phyloP scores from a whole-genome alignment of 2,797 vertebrate genomes.

The Pygocentrus nattereri region DNA sequence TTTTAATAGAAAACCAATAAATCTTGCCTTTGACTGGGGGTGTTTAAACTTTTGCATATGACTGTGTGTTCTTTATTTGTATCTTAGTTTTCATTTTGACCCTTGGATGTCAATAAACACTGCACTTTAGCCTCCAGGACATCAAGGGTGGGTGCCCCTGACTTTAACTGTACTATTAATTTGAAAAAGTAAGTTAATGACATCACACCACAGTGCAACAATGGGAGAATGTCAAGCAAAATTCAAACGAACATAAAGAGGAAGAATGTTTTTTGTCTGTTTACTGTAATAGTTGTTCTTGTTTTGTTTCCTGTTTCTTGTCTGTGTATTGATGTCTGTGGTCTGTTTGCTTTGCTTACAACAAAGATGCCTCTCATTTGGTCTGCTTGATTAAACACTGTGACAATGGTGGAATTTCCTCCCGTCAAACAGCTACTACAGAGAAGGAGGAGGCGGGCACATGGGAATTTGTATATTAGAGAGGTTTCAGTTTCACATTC shows the following conservation, averaged over 20 bases:
- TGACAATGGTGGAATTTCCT: constrained; percentile 19
- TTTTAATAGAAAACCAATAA: too few species aligned
- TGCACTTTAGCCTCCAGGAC: too few species aligned
- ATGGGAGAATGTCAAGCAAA: background rate
- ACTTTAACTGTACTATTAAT: background rate
- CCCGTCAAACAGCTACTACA: constrained; percentile 7
- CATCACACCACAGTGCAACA: background rate
- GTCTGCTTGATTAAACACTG: constrained; percentile 28
- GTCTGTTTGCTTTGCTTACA: constrained; percentile 12
- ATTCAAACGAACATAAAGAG: background rate
- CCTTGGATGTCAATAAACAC: too few species aligned
- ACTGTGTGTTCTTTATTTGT: too few species aligned
- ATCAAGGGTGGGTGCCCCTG: too few species aligned
- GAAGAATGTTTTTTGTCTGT: background rate
- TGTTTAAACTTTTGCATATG: too few species aligned
- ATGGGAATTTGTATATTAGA: constrained; percentile 11
- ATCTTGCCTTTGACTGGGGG: too few species aligned
- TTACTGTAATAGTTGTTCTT: background rate
- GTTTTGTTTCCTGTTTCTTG: background rate
- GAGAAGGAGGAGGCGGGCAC: background rate
- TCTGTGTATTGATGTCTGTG: constrained; percentile 9
- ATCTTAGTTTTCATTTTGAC: too few species aligned
- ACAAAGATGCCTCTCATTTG: constrained; percentile 5
- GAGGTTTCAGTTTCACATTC: constrained; percentile 18
- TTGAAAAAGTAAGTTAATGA: background rate